Base-by-base conservation (phyloP, 2,888 invertebrate species). In the Zaprionus bogoriensis region DNA sequence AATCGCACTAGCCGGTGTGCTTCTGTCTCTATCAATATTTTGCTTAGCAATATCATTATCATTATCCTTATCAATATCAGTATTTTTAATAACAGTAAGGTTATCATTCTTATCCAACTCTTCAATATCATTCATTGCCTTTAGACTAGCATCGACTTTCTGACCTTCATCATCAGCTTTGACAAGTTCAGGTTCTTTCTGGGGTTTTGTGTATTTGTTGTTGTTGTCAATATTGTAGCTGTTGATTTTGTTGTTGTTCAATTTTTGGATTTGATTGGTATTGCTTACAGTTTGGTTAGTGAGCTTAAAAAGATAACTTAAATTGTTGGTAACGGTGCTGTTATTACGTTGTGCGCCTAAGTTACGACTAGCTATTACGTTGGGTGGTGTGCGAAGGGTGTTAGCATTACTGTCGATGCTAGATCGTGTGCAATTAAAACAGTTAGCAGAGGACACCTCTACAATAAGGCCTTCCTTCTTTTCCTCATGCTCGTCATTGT, bases 261-360 rank as follows among this genome's bases (percentile, higher is more conserved):
- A 22, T 14, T 44, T 44, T 22, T 6, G 23, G 14, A 45, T n/a
- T n/a, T n/a, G n/a, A n/a, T n/a, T n/a, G n/a, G n/a, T 53, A 50
- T 62, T 75, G 72, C 80, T 82, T 72, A 68, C 14, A 67, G 32
- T 36, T 14, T 36, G 32, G 32, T 47, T 64, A 59, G 57, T 46
- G 65, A 71, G 68, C 73, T 83, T 87, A 76, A 66, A 78, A 48
- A 64, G 77, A 81, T 79, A 84, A 76, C 74, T 74, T 68, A 74
- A 76, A 88, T 86, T 88, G 82, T 88, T 87, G 76, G 87, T 87
- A 87, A 88, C 88, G 82, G 88, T 89, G 87, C 87, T 89, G 75
- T 87, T 88, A 75, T 74, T 85, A 78, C 74, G 72, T 61, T 82
- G 72, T 82, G 77, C 68, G 69, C 67, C 68, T 67, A 48, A 54